phyloP scores from a whole-genome alignment of 2,888 invertebrate genomes.

The Escarpia spicata region DNA sequence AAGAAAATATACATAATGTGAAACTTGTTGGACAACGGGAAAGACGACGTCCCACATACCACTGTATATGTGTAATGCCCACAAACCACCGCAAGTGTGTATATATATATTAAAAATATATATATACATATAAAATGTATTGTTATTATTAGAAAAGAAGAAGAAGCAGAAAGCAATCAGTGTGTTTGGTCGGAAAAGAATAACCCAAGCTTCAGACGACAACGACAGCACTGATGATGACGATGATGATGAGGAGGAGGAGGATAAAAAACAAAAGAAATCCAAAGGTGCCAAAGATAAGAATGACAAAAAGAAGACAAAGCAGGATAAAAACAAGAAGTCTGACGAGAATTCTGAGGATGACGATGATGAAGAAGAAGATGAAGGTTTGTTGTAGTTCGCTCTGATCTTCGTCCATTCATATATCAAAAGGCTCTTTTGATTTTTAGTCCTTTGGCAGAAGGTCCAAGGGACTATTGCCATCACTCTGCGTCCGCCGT shows the following conservation, averaged over 20 bases:
- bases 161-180: background rate
- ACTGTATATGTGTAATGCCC: no score
- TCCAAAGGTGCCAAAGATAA: constrained; percentile 12
- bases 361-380: background rate
- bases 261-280: background rate
- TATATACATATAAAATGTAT: background rate
- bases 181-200: background rate
- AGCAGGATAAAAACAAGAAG: background rate
- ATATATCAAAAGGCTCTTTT: no score
- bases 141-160: background rate
- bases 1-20: no score
- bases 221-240: background rate
- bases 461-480: no score
- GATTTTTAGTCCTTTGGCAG: no score
- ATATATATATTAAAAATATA: no score
- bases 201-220: background rate
- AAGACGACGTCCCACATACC: no score
- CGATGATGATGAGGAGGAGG: background rate
- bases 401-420: background rate
- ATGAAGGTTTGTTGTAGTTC: background rate
- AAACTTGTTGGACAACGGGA: no score
- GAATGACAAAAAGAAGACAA: background rate
- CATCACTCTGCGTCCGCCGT: no score
- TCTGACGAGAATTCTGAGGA: constrained; percentile 3
- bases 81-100: no score